These are phyloP conservation scores for Ateles fusciceps DNA, from an alignment of 2,797 vertebrate genomes.

Conservation along the genomic window DNA sequence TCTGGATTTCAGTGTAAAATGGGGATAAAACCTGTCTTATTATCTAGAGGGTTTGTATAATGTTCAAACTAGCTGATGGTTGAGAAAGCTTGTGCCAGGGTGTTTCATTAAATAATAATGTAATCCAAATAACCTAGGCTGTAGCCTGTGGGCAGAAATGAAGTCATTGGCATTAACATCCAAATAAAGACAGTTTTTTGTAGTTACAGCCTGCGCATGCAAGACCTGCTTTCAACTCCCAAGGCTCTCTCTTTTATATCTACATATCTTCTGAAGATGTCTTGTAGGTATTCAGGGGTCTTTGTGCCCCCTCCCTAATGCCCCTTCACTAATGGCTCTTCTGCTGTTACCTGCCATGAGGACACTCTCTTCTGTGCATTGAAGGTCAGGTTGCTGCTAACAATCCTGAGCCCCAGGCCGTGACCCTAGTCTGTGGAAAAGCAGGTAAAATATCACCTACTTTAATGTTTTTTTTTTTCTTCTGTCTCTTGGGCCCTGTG, in stretches of 20 bases:
- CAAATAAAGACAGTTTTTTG: background rate
- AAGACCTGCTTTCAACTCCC: background rate
- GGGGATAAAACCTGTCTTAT: background rate
- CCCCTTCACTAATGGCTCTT: background rate
- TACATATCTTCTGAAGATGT: background rate
- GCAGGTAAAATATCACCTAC: background rate
- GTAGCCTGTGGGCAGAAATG: background rate
- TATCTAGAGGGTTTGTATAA: background rate
- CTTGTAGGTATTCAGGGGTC: background rate
- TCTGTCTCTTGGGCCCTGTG: background rate
- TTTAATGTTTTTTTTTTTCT: background rate
- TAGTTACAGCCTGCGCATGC: background rate
- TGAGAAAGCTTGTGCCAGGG: background rate
- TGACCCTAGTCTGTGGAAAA: background rate
- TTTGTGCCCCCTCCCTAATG: background rate
- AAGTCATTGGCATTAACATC: background rate
- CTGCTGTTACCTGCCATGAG: background rate
- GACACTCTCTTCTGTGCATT: background rate
- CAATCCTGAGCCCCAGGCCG: background rate
- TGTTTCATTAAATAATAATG: background rate
- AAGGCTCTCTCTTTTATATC: background rate
- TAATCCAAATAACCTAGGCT: background rate
- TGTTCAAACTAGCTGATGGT: background rate
- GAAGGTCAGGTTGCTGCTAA: background rate
- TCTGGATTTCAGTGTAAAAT: background rate